phyloP scores from a whole-genome alignment of 2,113 vertebrate species.

The Solea solea region DNA sequence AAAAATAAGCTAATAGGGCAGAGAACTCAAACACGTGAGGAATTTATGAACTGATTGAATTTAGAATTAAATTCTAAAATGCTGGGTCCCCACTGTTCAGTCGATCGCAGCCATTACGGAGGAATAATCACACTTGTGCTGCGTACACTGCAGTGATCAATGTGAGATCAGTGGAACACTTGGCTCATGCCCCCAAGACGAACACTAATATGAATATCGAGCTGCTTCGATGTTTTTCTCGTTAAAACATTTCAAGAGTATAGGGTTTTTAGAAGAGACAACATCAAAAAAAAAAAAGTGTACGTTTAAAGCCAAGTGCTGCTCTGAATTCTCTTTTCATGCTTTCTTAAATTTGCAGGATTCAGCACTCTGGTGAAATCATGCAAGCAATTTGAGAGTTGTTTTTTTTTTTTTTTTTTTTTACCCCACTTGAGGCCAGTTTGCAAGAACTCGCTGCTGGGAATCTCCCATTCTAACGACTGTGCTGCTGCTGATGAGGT shows the following conservation, averaged over 20 bases:
- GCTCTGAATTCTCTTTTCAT: conserved; percentile 19
- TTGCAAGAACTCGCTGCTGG: conserved; percentile 28
- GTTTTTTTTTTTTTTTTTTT: conserved; percentile 25
- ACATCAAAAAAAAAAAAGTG: not conserved
- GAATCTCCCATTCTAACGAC: conserved; percentile 38
- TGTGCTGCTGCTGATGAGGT: conserved; percentile 38
- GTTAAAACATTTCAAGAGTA: conserved; percentile 42
- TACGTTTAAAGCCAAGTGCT: conserved; percentile 13
- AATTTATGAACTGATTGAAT: not conserved
- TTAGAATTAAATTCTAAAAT: too few relatives aligned
- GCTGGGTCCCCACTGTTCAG: not conserved
- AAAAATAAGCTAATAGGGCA: too few relatives aligned
- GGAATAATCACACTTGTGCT: conserved; percentile 21
- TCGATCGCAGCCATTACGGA: conserved; percentile 15
- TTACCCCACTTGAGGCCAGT: conserved; percentile 6
- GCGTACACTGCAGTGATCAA: conserved; percentile 4
- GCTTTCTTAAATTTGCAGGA: conserved; percentile 11
- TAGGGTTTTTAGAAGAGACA: conserved; percentile 4
- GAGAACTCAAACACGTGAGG: not conserved
- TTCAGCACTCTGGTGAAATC: conserved; percentile 30
- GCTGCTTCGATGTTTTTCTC: conserved; percentile 32
- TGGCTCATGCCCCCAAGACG: conserved; percentile 32
- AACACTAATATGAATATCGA: conserved; percentile 31
- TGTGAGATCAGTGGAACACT: conserved; percentile 27
- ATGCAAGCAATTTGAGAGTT: not conserved